Percentiles rank a stretch among this genome's conserved stretches.
phyloP scores from a whole-genome alignment of 2,113 vertebrate species.

The Guaruba guarouba region DNA sequence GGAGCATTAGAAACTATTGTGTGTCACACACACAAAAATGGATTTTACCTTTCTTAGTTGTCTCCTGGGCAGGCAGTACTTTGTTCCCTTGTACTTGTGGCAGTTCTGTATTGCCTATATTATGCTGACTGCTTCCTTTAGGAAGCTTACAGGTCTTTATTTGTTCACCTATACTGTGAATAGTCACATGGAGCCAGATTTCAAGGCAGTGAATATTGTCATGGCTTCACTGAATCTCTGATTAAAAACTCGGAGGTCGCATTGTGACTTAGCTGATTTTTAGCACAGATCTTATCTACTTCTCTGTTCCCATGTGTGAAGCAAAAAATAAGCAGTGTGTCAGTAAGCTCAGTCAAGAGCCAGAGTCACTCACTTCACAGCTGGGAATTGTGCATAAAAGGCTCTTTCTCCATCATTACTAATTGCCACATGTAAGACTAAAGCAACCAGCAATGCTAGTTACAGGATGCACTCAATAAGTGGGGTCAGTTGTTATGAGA shows the following conservation, averaged over 20 bases:
- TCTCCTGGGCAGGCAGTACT: background rate
- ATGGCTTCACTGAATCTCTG: background rate
- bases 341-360: background rate
- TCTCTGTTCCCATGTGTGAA: background rate
- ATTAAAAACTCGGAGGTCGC: rapidly evolving
- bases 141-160: background rate
- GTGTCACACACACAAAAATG: no score
- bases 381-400: background rate
- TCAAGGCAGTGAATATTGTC: background rate
- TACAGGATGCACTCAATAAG: background rate
- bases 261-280: background rate
- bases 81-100: background rate
- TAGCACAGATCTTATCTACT: background rate
- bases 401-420: background rate
- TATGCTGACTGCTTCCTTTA: background rate
- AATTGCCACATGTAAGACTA: background rate
- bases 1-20: background rate
- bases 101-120: background rate
- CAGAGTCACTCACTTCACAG: background rate
- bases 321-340: background rate
- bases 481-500: rapidly evolving
- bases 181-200: background rate
- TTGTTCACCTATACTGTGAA: background rate
- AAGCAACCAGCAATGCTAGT: background rate
- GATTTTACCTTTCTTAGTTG: background rate